These are phyloP conservation scores for Schlechtendalia chinensis DNA, from an alignment of 1,140 invertebrate genomes.

Conservation along the genomic window DNA sequence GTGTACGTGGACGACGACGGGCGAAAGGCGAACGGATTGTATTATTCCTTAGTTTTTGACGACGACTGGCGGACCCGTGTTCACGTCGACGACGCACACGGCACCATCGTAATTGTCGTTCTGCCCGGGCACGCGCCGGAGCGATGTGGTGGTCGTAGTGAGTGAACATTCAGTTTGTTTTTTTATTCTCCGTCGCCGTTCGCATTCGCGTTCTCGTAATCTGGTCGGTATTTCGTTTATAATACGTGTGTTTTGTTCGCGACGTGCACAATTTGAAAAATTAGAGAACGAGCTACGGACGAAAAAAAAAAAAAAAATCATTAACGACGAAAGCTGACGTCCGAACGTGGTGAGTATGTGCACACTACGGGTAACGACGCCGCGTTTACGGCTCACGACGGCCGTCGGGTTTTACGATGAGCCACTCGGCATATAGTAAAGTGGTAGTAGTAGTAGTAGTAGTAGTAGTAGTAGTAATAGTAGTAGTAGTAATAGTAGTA, in stretches of 20 bases:
- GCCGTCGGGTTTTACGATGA: slow-evolving; percentile 15
- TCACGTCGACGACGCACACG: slow-evolving; percentile 7
- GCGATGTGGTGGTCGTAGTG: no score
- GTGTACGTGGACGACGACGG: slow-evolving; percentile 48
- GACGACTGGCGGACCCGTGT: slow-evolving; percentile 18
- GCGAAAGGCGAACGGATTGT: not conserved
- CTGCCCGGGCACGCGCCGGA: no score
- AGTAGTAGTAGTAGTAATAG: no score
- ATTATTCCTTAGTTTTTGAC: slow-evolving; percentile 40
- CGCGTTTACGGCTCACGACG: no score
- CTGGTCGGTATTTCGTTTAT: not conserved
- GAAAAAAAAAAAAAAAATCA: not conserved
- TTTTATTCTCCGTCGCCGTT: no score
- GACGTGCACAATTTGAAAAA: no score
- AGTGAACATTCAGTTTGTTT: no score
- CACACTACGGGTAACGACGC: no score
- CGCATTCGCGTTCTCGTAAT: not conserved
- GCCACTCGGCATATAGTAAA: no score
- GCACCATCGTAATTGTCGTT: not conserved
- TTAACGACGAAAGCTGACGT: slow-evolving; percentile 42
- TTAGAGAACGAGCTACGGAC: not conserved
- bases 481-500: no score
- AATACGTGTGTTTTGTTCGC: no score
- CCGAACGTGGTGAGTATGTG: slow-evolving; percentile 33
- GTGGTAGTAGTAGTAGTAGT: no score